Evolutionary conservation across 1,140 invertebrate genomes (phyloP), one percentile per base, ranked within the genome.

Genomic region (Campoletis sonorensis): DNA sequence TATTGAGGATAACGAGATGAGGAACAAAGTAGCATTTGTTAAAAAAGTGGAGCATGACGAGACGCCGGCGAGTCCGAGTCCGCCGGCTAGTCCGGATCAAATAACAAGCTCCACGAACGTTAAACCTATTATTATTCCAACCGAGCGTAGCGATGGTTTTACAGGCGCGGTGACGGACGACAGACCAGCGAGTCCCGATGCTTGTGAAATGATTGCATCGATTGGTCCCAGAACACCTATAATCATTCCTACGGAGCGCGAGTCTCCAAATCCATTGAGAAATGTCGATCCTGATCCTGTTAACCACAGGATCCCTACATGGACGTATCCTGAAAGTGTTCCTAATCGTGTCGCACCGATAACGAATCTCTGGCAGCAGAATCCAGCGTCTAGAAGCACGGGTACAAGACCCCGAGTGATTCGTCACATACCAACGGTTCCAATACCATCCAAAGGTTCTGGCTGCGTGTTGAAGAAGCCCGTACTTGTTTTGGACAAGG

Each of bases 21-120:
- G 40, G 15, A 27, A 23, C 33, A 75, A 33, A 71, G 77, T 40
- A 64, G 51, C 15, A 51, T 16, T 71, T 16, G 37, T 64, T 11
- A 58, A 71, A 30, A 54, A 58, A 67, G 61, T 49, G 45, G 64
- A 70, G 21, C 30, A 81, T 18, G 84, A 89, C 0, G 87, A 90
- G 54, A 91, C 92, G 8, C 92, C 92, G 4, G 88, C 88, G 2
- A 92, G 91, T 82, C 92, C 92, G 1, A 92, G 89, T 87, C 90
- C 91, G 27, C 86, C 90, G 0, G 80, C 84, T 5, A 89, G 87
- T 83, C 88, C 88, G 11, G 87, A 88, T 64, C 54, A 45, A 37
- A 26, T 64, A 5, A 0, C 61, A 1, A 30, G 26, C 7, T 78
- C 81, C 10, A 82, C 84, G 80, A 84, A 33, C 37, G 79, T 71